Base-by-base conservation (phyloP, 2,888 invertebrate species). In the Machimus atricapillus region DNA sequence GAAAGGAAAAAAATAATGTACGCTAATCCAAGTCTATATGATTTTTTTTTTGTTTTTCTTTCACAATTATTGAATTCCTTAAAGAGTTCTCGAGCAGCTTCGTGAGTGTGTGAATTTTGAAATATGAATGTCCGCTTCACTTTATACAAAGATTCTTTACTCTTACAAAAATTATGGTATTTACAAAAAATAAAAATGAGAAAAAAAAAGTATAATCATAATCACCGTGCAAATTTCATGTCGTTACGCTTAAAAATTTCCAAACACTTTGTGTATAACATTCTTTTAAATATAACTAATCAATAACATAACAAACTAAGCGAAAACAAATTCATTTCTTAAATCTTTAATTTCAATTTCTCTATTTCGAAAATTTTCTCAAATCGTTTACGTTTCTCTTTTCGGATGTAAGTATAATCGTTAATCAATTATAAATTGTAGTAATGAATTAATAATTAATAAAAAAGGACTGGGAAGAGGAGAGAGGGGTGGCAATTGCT, bases 61-160 rank as follows among this genome's bases (percentile, higher is more conserved):
- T 66, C 27, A 23, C 66, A 19, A 66, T 56, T 86, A 73, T 85
- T 85, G 66, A 83, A 43, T 87, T 86, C 86, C 40, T 83, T 83
- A 81, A 66, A 66, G 66, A 87, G 86, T 87, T 87, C 77, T 87
- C 86, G 85, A 87, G 87, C 87, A 82, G 46, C 34, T 86, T 77
- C 52, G n/a, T 52, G 19, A 43, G 56, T 87, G 73, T 73, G 73
- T 40, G 46, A 27, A 66, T 66, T 85, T 66, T 23, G 16, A 58
- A 58, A 85, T 37, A 16, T 66, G 66, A 66, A 66, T 23, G 66
- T 66, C 12, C 66, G 27, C 27, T 66, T 66, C 66, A 66, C 66
- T 66, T 66, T 66, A 66, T 66, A 66, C 66, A 66, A 66, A 66
- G 23, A 19, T 56, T 76, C 14, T 76, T 34, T 76, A 76, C 14